Evolutionary conservation across 2,797 vertebrate species (phyloP).

Genomic region (Phrynocephalus guinanensis): DNA sequence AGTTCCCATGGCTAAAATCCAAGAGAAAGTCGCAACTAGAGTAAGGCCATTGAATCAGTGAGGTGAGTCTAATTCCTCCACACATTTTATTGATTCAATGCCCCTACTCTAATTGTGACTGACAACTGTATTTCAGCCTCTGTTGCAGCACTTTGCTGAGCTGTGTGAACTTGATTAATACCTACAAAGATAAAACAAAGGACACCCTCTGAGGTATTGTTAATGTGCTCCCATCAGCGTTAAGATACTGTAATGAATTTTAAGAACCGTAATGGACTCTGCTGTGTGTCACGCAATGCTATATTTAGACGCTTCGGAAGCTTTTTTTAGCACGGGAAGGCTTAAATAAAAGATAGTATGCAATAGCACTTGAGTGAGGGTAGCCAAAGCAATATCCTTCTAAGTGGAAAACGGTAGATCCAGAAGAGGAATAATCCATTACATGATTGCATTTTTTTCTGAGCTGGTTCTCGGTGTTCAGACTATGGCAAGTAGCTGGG

Average conservation of each 20-base stretch:
- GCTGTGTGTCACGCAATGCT: neutral
- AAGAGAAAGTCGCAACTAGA: no score
- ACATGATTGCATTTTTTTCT: neutral
- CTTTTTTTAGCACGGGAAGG: neutral
- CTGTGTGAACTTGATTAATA: neutral
- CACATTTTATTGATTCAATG: no score
- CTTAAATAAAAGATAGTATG: neutral
- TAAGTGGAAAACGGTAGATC: neutral
- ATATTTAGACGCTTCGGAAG: neutral
- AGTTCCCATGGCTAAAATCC: no score
- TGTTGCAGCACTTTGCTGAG: neutral
- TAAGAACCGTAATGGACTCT: neutral
- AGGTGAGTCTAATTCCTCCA: no score
- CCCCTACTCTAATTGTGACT: no score
- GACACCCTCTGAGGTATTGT: neutral
- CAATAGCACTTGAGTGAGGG: neutral
- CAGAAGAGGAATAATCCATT: slow-evolving; percentile 18
- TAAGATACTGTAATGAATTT: slow-evolving; percentile 2
- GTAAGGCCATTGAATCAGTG: no score
- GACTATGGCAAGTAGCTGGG: no score
- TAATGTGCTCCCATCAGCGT: neutral
- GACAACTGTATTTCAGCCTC: no score
- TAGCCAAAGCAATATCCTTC: neutral
- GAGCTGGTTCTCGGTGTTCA: neutral
- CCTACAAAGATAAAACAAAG: neutral